Base-by-base conservation (phyloP, 1,140 invertebrate species). In the Lethrus apterus region DNA sequence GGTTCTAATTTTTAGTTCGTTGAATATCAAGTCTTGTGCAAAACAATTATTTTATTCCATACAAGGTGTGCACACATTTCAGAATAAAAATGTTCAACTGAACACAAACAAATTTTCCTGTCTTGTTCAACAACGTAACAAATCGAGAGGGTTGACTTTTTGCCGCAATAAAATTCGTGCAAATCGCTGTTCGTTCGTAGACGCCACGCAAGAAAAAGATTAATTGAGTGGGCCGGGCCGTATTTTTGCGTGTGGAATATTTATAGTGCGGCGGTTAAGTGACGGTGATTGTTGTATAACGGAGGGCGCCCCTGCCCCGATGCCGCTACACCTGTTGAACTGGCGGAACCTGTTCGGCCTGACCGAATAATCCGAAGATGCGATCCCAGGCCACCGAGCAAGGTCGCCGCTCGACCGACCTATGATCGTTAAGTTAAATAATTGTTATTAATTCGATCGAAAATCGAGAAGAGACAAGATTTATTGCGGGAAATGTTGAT, bases 251-350 rank as follows among this genome's bases (percentile, higher is more conserved):
- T n/a, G 14, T 31, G 4, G 30, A 31, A 31, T 38, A 38, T 20
- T 38, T 38, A 19, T 10, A 43, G 17, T 10, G 17, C 26, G 26
- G 14, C 26, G 4, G 20, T 18, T 45, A 45, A 45, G 44, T 45
- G 44, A 35, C 21, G 32, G 32, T 15, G 44, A 45, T 45, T 45
- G 44, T 55, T 44, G 43, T 48, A 51, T 43, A 51, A 45, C 50
- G 50, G 43, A 44, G 48, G 50, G 45, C 44, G 40, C 45, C 29
- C 30, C 47, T 21, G 19, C 20, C 35, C 24, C 35, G 32, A n/a
- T 38, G 47, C 42, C 46, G 41, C 32, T 58, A 53, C 56, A 58
- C 56, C 56, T 58, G 56, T 58, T 58, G 53, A 55, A 56, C 51
- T 55, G 47, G 50, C 44, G 50, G 44, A 55, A 58, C 48, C 51